Percentiles rank a stretch among this genome's conserved stretches.
These are phyloP conservation scores for Campoletis raptor DNA, from an alignment of 2,888 invertebrate species.

Conservation along the genomic window DNA sequence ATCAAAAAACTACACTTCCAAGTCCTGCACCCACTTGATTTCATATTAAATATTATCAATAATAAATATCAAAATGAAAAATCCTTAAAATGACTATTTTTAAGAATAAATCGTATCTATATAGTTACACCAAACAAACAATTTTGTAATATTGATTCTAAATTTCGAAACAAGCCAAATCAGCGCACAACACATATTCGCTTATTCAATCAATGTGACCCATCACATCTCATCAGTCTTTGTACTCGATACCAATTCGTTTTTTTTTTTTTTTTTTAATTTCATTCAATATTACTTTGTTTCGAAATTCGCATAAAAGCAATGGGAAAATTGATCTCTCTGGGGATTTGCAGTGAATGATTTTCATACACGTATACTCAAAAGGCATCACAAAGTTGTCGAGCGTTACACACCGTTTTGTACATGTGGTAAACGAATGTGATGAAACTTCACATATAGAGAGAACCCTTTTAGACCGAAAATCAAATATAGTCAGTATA, in stretches of 20 bases:
- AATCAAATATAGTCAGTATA: constrained; percentile 15
- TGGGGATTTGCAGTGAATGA: neutral
- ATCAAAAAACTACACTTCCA: too few species aligned
- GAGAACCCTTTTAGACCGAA: neutral
- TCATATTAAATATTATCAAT: neutral
- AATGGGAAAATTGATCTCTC: constrained; percentile 7
- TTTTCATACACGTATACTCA: constrained; percentile 7
- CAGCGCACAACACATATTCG: neutral
- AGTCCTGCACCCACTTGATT: neutral
- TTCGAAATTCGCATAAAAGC: neutral
- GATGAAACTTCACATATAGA: neutral
- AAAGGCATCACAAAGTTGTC: neutral
- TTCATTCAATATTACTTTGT: neutral
- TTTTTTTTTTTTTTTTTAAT: constrained; percentile 2
- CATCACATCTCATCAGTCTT: neutral
- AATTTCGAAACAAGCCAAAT: neutral
- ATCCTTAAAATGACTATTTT: too few species aligned
- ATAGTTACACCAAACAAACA: neutral
- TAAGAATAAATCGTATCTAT: too few species aligned
- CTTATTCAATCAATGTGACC: neutral
- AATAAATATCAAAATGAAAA: neutral
- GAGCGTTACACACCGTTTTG: neutral
- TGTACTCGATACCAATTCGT: neutral
- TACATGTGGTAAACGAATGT: constrained; percentile 1
- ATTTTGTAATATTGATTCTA: neutral